These are phyloP conservation scores for Agonopterix subpropinquella DNA, from an alignment of 2,888 invertebrate genomes.

Conservation along the genomic window DNA sequence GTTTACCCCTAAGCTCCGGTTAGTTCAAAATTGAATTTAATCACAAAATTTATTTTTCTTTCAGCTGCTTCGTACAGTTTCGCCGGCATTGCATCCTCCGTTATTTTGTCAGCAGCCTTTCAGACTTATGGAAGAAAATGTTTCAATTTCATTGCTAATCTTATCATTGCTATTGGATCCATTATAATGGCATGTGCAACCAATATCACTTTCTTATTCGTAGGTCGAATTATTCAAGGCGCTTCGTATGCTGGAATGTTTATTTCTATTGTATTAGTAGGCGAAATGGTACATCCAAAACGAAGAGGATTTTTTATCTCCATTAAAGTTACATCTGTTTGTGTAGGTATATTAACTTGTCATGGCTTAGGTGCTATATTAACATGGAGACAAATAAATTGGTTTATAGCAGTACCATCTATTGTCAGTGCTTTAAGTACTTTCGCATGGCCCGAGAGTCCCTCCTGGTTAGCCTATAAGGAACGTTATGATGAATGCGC, in stretches of 20 bases:
- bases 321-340: neutral
- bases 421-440: constrained; percentile 11
- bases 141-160: constrained; percentile 12
- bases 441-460: constrained; percentile 17
- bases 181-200: constrained; percentile 12
- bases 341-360: constrained; percentile 5
- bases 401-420: constrained; percentile 11
- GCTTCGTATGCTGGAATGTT: constrained; percentile 14
- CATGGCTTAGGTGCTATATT: constrained; percentile 13
- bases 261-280: constrained; percentile 12
- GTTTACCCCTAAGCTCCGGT: no score
- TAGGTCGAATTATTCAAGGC: constrained; percentile 16
- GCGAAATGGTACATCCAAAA: constrained; percentile 17
- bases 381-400: constrained; percentile 15
- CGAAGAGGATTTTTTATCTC: constrained; percentile 16
- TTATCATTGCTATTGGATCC: constrained; percentile 11
- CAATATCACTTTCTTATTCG: constrained; percentile 11
- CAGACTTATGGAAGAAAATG: constrained; percentile 17
- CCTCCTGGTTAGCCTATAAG: constrained; percentile 18
- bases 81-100: constrained; percentile 10
- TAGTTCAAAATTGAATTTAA: neutral
- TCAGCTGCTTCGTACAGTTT: constrained; percentile 6
- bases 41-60: neutral
- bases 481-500: constrained; percentile 16
- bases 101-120: constrained; percentile 15